phyloP scores from a whole-genome alignment of 2,113 vertebrate species.

The Suncus etruscus region DNA sequence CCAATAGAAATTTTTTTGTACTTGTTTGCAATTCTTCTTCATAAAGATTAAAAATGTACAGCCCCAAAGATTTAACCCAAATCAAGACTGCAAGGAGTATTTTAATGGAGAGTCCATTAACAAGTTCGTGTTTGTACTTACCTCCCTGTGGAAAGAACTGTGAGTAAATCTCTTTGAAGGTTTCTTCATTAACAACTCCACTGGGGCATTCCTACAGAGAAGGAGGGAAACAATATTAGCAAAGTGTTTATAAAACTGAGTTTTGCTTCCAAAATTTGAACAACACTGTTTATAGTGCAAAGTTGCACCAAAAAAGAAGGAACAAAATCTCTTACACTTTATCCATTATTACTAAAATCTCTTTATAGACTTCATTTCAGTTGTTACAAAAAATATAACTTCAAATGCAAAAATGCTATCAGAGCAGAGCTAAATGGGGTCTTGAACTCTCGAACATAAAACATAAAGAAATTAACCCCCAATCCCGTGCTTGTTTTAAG shows the following conservation, averaged over 20 bases:
- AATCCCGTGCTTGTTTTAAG: neutral
- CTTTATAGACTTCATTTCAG: neutral
- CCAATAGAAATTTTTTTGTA: neutral
- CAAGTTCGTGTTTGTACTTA: conserved; percentile 84
- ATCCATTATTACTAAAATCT: neutral
- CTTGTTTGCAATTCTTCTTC: conserved; percentile 36
- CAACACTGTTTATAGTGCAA: neutral
- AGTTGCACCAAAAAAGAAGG: neutral
- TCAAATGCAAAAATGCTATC: neutral
- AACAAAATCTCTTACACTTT: neutral
- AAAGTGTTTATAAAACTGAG: conserved; percentile 17
- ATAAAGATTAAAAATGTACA: conserved; percentile 42
- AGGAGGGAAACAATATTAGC: conserved; percentile 75
- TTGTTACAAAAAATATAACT: neutral
- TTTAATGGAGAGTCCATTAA: conserved; percentile 32
- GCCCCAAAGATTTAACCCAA: conserved; percentile 58
- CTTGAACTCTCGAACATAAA: neutral
- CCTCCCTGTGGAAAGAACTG: conserved; percentile 99
- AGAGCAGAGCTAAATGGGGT: neutral
- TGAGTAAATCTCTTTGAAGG: conserved; percentile 98
- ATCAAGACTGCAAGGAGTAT: conserved; percentile 55
- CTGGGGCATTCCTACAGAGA: conserved; percentile 95
- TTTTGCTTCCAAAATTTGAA: conserved; percentile 55
- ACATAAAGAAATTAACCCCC: neutral
- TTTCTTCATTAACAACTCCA: conserved; percentile 98